Base-by-base conservation (phyloP, 2,888 invertebrate species). In the Dicyrtoma fusca region DNA sequence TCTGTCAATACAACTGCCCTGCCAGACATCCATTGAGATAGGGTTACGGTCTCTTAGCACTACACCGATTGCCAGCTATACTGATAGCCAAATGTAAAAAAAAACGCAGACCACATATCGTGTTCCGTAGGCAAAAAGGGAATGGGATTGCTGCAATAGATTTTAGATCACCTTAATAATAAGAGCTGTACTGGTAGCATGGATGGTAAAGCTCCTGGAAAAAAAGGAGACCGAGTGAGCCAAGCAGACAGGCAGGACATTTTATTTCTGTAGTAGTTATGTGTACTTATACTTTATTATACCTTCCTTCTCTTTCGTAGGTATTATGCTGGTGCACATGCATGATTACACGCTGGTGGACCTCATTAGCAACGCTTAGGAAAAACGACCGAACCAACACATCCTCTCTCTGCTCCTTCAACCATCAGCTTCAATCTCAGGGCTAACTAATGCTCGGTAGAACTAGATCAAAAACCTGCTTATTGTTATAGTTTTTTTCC, bases 281-380 rank as follows among this genome's bases (percentile, higher is more conserved):
- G 17, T 55, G 23, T 51, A 66, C 23, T 14, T 53, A 66, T 57
- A 45, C 42, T 8, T 5, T 14, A 26, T 55, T 68, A 13, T 55
- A 8, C 68, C 51, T 6, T 45, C 34, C 13, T 21, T 45, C 21
- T 47, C 59, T 59, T 14, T 59, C 14, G 17, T 25, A 10, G n/a
- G 26, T 55, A 57, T 47, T 25, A 59, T 61, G 69, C 26, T 44
- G 25, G 49, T 70, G 49, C 57, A 69, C 69, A 69, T 69, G 68
- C 69, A 61, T 69, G 69, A 69, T 57, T 59, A 57, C 61, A 69
- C 59, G 69, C 59, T 69, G 69, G 69, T 69, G 69, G 69, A 69
- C 62, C 63, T 70, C 62, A 70, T 70, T 70, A 70, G 70, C 62
- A 70, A 70, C 62, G 62, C 51, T 62, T 25, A 25, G 59, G 26